phyloP scores from a whole-genome alignment of 2,113 vertebrate species.

The Balaeniceps rex region DNA sequence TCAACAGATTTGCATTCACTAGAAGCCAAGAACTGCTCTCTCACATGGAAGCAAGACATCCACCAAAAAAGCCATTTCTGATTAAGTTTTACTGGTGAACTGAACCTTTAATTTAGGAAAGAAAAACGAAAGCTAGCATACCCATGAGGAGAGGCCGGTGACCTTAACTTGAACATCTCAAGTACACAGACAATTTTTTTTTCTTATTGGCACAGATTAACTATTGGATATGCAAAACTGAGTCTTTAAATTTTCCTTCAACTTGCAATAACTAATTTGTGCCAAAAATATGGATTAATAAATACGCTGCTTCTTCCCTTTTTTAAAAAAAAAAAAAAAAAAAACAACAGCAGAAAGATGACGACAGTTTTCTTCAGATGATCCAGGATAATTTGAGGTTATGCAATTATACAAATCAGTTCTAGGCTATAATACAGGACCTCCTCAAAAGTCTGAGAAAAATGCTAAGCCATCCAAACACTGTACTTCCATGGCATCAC shows the following conservation, averaged over 20 bases:
- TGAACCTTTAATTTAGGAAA: neutral
- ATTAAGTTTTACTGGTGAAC: neutral
- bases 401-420: neutral
- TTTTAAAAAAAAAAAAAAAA: neutral
- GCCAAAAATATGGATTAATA: neutral
- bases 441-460: neutral
- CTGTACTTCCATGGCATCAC: neutral
- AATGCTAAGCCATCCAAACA: neutral
- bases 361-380: neutral
- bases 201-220: neutral
- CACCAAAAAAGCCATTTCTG: neutral
- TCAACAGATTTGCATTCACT: neutral
- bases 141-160: neutral
- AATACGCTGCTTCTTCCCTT: neutral
- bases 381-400: neutral
- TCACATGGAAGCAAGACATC: neutral
- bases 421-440: neutral
- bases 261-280: neutral
- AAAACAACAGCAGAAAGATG: neutral
- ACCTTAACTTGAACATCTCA: neutral
- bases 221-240: neutral
- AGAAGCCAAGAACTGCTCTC: neutral
- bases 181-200: neutral
- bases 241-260: neutral
- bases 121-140: neutral